Evolutionary conservation across 1,140 invertebrate genomes (phyloP).

Genomic region (Rhagoletis pomonella): DNA sequence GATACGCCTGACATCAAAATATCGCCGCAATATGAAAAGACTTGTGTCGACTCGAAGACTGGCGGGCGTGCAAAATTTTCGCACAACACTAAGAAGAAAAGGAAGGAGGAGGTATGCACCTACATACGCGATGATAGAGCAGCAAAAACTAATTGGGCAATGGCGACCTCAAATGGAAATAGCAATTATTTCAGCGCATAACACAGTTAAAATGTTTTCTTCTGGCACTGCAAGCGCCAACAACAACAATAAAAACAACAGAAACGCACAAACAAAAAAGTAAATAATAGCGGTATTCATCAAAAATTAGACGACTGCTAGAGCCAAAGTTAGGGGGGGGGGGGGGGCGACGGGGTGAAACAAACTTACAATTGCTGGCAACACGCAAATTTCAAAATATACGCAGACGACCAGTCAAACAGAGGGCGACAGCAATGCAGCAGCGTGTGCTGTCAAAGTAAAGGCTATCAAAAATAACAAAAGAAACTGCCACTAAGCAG

Average conservation of each 20-base stretch:
- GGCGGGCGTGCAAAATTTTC: neutral
- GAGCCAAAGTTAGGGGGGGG: neutral
- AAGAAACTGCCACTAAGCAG: too few species aligned
- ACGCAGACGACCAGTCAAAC: conserved; percentile 13
- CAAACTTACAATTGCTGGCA: neutral
- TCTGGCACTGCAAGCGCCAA: neutral
- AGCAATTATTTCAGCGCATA: conserved; percentile 24
- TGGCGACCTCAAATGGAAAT: conserved; percentile 26
- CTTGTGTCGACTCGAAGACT: neutral
- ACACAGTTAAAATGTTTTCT: neutral
- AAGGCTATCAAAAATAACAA: too few species aligned
- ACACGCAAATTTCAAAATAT: neutral
- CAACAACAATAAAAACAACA: neutral
- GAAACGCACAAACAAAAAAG: neutral
- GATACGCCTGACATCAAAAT: neutral
- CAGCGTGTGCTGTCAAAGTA: neutral
- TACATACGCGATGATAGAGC: neutral
- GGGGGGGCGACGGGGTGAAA: too few species aligned
- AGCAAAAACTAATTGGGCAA: conserved; percentile 25
- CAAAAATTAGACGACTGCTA: neutral
- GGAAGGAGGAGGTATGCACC: neutral
- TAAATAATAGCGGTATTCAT: conserved; percentile 28
- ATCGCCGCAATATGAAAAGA: neutral
- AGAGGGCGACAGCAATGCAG: neutral
- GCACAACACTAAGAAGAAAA: neutral